phyloP scores from a whole-genome alignment of 2,888 invertebrate species.

The Teleiodes luculella region DNA sequence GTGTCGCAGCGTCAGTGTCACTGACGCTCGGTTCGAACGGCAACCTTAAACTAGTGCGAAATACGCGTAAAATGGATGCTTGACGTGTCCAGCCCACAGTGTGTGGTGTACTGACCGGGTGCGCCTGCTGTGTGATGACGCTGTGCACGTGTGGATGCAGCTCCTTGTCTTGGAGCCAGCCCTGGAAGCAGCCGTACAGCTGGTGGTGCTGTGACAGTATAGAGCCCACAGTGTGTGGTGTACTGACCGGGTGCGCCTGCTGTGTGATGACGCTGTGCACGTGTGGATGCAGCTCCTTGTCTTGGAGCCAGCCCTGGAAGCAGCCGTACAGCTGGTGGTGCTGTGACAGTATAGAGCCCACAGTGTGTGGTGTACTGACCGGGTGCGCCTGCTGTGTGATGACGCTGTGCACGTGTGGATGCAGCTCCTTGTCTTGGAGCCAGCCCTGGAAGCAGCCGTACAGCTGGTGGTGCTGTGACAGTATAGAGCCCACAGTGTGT shows the following conservation, averaged over 20 bases:
- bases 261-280: slow-evolving; percentile 75
- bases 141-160: slow-evolving; percentile 70
- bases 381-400: slow-evolving; percentile 72
- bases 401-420: slow-evolving; percentile 76
- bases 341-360: too few relatives aligned
- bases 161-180: slow-evolving; percentile 35
- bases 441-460: slow-evolving; percentile 21
- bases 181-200: background rate
- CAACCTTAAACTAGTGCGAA: too few relatives aligned
- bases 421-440: slow-evolving; percentile 37
- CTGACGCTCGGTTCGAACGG: too few relatives aligned
- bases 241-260: too few relatives aligned
- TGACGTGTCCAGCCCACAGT: too few relatives aligned
- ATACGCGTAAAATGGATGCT: too few relatives aligned
- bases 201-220: slow-evolving; percentile 29
- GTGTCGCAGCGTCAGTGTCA: too few relatives aligned
- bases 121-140: slow-evolving; percentile 76
- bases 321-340: slow-evolving; percentile 24
- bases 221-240: too few relatives aligned
- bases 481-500: too few relatives aligned
- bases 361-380: too few relatives aligned
- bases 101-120: too few relatives aligned
- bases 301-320: slow-evolving; percentile 32
- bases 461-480: slow-evolving; percentile 24
- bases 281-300: slow-evolving; percentile 53